Conservation (phyloP, 1,140 invertebrate genomes). For the Aethina tumida region DNA sequence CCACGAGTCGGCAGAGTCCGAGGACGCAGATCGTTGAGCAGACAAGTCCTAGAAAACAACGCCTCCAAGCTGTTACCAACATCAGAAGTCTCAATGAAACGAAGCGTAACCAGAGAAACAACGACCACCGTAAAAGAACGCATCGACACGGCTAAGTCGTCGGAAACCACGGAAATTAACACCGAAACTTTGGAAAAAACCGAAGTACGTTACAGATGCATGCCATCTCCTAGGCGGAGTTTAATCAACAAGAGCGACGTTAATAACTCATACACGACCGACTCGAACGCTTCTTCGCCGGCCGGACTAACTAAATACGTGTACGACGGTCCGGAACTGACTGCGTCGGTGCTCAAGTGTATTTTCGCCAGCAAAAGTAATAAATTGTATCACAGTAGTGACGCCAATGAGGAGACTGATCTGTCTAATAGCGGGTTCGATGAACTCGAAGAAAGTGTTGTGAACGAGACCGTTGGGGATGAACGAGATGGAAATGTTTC, state of each 20-base stretch:
- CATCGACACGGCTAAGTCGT: conserved; percentile 6
- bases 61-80: conserved; percentile 11
- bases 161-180: conserved; percentile 7
- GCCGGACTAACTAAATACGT: no score
- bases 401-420: no score
- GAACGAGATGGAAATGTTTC: no score
- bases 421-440: no score
- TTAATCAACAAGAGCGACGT: background rate
- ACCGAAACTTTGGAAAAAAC: conserved; percentile 6
- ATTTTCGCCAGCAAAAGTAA: no score
- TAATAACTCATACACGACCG: no score
- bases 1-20: conserved; percentile 7
- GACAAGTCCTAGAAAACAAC: conserved; percentile 27
- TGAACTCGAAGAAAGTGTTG: no score
- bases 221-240: background rate
- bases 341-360: no score
- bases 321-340: no score
- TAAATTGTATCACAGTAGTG: no score
- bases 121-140: conserved; percentile 5
- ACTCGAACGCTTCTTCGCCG: no score
- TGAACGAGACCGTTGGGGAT: no score
- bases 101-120: background rate
- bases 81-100: conserved; percentile 4
- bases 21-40: conserved; percentile 20
- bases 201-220: conserved; percentile 1